phyloP scores from a whole-genome alignment of 2,888 invertebrate genomes.

The Exephanes ischioxanthus region DNA sequence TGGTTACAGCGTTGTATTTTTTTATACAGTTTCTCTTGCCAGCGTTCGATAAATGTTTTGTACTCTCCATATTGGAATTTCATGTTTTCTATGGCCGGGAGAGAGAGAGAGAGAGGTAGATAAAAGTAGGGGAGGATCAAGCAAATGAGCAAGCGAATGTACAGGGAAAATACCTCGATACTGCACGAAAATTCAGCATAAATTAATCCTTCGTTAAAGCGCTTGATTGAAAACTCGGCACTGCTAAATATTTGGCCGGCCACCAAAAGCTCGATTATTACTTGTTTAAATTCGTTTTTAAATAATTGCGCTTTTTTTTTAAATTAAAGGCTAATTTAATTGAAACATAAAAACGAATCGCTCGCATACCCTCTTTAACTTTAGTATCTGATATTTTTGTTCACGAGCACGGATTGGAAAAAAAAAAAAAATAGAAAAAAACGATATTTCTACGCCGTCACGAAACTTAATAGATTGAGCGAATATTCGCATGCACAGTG shows the following conservation, averaged over 20 bases:
- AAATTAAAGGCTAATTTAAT: neutral
- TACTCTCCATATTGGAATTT: slow-evolving; percentile 42
- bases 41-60: slow-evolving; percentile 49
- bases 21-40: slow-evolving; percentile 39
- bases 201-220: slow-evolving; percentile 11
- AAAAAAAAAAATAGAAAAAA: neutral
- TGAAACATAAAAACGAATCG: neutral
- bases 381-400: neutral
- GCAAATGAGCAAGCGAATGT: slow-evolving; percentile 11
- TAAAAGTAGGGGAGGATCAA: slow-evolving; percentile 27
- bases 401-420: neutral
- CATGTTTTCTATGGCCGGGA: slow-evolving; percentile 32
- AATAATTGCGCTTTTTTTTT: too few species aligned
- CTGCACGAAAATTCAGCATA: slow-evolving; percentile 47
- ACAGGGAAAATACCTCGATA: slow-evolving; percentile 49
- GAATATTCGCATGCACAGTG: neutral
- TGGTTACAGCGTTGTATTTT: slow-evolving; percentile 48
- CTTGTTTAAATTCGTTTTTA: neutral
- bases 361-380: slow-evolving; percentile 14
- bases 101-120: slow-evolving; percentile 18
- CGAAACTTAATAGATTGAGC: slow-evolving; percentile 17
- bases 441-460: neutral
- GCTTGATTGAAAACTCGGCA: neutral
- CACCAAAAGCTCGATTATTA: neutral
- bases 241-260: neutral